Evolutionary conservation across 2,888 invertebrate genomes (phyloP).

Genomic region (Melitaea athalia): DNA sequence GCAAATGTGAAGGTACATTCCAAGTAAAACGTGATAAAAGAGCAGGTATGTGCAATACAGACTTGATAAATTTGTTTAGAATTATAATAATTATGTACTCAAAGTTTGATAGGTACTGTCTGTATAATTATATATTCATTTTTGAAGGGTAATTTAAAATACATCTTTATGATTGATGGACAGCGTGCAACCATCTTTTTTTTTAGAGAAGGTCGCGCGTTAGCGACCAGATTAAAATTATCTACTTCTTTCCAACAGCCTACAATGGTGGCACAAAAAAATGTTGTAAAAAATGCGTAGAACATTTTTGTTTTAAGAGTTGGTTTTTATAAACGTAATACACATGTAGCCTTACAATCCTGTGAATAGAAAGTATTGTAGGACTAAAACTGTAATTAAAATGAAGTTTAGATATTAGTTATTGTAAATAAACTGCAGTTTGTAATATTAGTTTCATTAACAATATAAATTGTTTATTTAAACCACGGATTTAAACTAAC

Average conservation of each 20-base stretch:
- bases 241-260: neutral
- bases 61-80: too few relatives aligned
- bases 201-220: neutral
- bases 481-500: too few relatives aligned
- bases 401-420: neutral
- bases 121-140: neutral
- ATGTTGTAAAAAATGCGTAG: neutral
- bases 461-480: neutral
- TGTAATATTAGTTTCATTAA: neutral
- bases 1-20: too few relatives aligned
- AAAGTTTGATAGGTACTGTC: too few relatives aligned
- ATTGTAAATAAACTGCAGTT: neutral
- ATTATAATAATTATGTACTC: too few relatives aligned
- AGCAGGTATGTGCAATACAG: too few relatives aligned
- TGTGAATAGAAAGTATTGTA: neutral
- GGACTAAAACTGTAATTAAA: neutral
- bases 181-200: neutral
- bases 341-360: too few relatives aligned
- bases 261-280: neutral
- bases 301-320: too few relatives aligned
- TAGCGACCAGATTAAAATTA: neutral
- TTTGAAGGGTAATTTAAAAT: neutral
- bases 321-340: neutral
- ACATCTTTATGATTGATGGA: neutral
- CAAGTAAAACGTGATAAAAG: too few relatives aligned